Conservation (phyloP, 2,113 vertebrate genomes). For the Chelonoidis abingdonii region DNA sequence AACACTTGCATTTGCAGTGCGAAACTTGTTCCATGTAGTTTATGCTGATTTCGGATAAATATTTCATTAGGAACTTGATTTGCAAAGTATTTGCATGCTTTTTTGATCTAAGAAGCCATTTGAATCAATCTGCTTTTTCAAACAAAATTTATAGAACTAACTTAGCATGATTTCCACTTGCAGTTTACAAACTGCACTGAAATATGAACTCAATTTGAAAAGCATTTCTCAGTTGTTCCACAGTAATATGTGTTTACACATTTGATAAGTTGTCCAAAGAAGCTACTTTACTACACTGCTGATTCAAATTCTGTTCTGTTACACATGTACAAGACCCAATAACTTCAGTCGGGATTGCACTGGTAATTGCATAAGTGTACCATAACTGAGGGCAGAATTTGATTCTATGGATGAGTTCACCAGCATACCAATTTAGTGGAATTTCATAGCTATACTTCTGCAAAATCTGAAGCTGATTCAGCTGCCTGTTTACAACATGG, state of each 20-base stretch:
- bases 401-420: not conserved
- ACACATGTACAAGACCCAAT: not conserved
- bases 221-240: not conserved
- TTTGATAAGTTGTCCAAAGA: not conserved
- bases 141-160: conserved; percentile 5
- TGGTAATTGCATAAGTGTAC: not conserved
- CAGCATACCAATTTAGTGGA: not conserved
- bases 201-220: not conserved
- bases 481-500: not conserved
- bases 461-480: not conserved
- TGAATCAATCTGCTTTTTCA: not conserved
- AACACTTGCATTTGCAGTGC: conserved; percentile 18
- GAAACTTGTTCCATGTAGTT: conserved; percentile 39
- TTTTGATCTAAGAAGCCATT: conserved; percentile 27
- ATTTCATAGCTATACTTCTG: not conserved
- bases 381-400: not conserved
- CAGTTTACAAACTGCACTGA: not conserved
- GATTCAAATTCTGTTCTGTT: not conserved
- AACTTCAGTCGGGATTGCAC: not conserved
- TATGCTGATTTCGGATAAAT: conserved; percentile 63
- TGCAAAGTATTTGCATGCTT: conserved; percentile 28
- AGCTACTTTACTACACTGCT: not conserved
- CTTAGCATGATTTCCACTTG: not conserved
- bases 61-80: conserved; percentile 64
- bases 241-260: not conserved